These are phyloP conservation scores for Oxyura jamaicensis DNA, from an alignment of 2,113 vertebrate genomes.

Conservation along the genomic window DNA sequence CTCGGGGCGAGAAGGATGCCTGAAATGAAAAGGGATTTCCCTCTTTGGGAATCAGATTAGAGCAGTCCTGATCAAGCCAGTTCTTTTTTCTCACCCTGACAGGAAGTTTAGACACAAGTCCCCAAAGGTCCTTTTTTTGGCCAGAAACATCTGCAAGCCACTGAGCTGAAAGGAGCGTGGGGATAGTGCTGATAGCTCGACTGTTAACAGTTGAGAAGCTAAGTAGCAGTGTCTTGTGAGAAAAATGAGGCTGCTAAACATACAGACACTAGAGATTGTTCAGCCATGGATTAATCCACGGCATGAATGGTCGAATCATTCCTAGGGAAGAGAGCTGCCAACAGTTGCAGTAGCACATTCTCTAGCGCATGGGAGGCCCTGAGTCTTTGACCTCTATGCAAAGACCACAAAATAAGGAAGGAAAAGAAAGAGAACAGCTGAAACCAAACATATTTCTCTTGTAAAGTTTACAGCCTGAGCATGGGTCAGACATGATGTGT, in stretches of 20 bases:
- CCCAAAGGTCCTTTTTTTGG: conserved; percentile 38
- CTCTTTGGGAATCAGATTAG: conserved; percentile 58
- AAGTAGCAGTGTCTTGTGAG: background rate
- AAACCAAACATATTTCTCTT: background rate
- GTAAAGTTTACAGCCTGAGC: background rate
- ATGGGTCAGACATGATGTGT: background rate
- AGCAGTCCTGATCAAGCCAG: conserved; percentile 38
- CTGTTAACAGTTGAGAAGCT: background rate
- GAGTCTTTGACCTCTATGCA: background rate
- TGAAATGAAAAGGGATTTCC: conserved; percentile 61
- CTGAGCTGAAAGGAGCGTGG: background rate
- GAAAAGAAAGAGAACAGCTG: background rate
- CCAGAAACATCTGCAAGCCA: conserved; percentile 2
- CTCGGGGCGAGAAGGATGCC: conserved; percentile 35
- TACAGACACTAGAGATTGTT: background rate
- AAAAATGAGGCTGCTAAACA: background rate
- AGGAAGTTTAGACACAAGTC: conserved; percentile 21
- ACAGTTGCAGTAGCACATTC: background rate
- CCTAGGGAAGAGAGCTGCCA: background rate
- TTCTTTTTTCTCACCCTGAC: conserved; percentile 43
- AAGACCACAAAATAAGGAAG: background rate
- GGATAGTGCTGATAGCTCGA: background rate
- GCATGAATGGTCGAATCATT: background rate
- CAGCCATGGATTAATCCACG: background rate
- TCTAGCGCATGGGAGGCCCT: background rate